A percentile compares a stretch with the other conserved stretches of the same genome.
These are phyloP conservation scores for Allobates femoralis DNA, from an alignment of 2,797 vertebrate genomes.

Conservation along the genomic window DNA sequence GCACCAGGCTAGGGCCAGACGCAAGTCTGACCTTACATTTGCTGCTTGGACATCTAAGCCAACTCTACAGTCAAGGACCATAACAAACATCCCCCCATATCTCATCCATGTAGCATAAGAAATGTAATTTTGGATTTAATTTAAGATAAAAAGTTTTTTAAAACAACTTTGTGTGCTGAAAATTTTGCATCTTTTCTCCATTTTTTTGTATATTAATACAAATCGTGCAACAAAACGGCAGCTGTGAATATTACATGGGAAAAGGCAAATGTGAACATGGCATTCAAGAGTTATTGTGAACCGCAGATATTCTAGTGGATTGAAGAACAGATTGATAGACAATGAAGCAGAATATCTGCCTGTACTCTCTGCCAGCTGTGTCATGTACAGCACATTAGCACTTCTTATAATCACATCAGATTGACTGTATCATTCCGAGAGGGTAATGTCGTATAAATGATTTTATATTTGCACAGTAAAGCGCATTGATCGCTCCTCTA, in stretches of 20 bases:
- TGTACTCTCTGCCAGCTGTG: not conserved
- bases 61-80: too few relatives aligned
- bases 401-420: slow-evolving; percentile 2
- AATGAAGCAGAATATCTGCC: not conserved
- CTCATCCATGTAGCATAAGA: too few relatives aligned
- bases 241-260: not conserved
- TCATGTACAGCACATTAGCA: not conserved
- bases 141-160: too few relatives aligned
- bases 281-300: not conserved
- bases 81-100: too few relatives aligned
- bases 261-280: not conserved
- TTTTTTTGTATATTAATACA: not conserved
- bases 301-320: not conserved
- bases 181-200: too few relatives aligned
- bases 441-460: slow-evolving; percentile 1
- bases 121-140: too few relatives aligned
- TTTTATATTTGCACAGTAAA: slow-evolving; percentile 21
- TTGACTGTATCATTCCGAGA: not conserved
- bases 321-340: not conserved
- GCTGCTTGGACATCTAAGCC: too few relatives aligned
- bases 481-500: not conserved
- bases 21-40: too few relatives aligned
- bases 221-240: not conserved
- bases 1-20: too few relatives aligned
- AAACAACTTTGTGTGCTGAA: too few relatives aligned